A percentile compares a stretch with the other conserved stretches of the same genome.
Conservation (phyloP, 2,113 vertebrate genomes). For the Saguinus midas region DNA sequence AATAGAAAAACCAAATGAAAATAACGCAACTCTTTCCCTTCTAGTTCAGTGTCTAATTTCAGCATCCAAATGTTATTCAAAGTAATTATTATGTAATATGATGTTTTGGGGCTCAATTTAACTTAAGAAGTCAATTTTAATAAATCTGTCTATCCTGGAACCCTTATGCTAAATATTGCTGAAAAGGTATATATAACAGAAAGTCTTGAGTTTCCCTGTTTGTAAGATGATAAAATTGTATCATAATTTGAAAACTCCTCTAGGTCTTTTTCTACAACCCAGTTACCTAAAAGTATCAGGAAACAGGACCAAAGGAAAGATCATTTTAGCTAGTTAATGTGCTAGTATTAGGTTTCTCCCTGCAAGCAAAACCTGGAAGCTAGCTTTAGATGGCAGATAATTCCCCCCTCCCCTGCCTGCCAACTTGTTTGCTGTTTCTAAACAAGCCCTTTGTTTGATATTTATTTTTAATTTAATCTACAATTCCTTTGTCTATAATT, state of each 20-base stretch:
- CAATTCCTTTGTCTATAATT: slow-evolving; percentile 54
- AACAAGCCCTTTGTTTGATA: slow-evolving; percentile 50
- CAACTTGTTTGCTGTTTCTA: slow-evolving; percentile 49
- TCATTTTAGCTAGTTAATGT: slow-evolving; percentile 53
- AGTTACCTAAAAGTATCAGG: slow-evolving; percentile 63
- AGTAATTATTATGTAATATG: not conserved
- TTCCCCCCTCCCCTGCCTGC: not conserved
- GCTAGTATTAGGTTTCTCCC: slow-evolving; percentile 37
- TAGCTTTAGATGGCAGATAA: slow-evolving; percentile 53
- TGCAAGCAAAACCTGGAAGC: slow-evolving; percentile 52
- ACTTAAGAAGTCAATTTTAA: not conserved
- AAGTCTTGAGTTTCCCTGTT: slow-evolving; percentile 50
- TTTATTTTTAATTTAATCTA: slow-evolving; percentile 67
- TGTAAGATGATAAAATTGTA: slow-evolving; percentile 61
- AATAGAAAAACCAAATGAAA: not conserved
- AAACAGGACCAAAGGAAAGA: slow-evolving; percentile 51
- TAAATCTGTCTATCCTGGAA: not conserved
- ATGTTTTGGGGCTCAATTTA: not conserved
- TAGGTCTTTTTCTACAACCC: slow-evolving; percentile 52
- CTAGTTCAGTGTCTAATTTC: not conserved
- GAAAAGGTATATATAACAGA: not conserved
- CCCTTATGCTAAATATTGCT: not conserved
- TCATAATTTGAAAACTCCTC: slow-evolving; percentile 57
- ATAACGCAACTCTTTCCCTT: not conserved
- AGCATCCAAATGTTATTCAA: not conserved